A percentile compares a stretch with the other conserved stretches of the same genome.
phyloP scores from a whole-genome alignment of 1,140 invertebrate species.

The Episyrphus balteatus region DNA sequence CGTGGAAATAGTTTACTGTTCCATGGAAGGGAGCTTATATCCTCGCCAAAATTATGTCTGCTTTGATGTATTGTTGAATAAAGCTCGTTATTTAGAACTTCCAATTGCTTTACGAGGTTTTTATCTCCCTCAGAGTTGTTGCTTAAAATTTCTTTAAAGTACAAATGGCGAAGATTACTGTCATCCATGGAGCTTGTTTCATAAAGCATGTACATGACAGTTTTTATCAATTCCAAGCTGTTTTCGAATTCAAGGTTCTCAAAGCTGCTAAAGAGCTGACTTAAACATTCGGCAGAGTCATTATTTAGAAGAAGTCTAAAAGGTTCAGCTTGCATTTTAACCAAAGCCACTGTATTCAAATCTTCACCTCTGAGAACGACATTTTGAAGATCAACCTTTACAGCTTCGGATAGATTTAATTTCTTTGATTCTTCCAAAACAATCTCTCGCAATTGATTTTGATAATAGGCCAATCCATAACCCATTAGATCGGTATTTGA shows the following conservation, averaged over 20 bases:
- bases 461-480: constrained; percentile 28
- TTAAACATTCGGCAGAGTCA: constrained; percentile 1
- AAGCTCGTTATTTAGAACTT: not conserved
- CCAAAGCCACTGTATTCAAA: constrained; percentile 15
- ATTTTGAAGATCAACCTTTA: constrained; percentile 6
- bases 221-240: not conserved
- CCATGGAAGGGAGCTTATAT: constrained; percentile 20
- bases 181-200: constrained; percentile 19
- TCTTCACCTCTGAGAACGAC: constrained; percentile 19
- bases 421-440: constrained; percentile 15
- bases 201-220: constrained; percentile 19
- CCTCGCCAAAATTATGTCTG: not conserved
- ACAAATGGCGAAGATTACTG: constrained; percentile 17
- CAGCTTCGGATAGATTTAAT: not conserved
- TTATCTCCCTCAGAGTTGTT: not conserved
- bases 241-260: constrained; percentile 1
- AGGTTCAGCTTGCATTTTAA: constrained; percentile 23
- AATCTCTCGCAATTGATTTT: constrained; percentile 30
- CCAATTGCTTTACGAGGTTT: not conserved
- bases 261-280: constrained; percentile 9
- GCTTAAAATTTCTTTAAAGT: constrained; percentile 14
- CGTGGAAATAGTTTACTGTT: constrained; percentile 23
- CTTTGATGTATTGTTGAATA: not conserved
- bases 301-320: constrained; percentile 17
- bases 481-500: constrained; percentile 31